Base-by-base conservation (phyloP, 1,140 invertebrate genomes). In the Zaprionus vittiger region DNA sequence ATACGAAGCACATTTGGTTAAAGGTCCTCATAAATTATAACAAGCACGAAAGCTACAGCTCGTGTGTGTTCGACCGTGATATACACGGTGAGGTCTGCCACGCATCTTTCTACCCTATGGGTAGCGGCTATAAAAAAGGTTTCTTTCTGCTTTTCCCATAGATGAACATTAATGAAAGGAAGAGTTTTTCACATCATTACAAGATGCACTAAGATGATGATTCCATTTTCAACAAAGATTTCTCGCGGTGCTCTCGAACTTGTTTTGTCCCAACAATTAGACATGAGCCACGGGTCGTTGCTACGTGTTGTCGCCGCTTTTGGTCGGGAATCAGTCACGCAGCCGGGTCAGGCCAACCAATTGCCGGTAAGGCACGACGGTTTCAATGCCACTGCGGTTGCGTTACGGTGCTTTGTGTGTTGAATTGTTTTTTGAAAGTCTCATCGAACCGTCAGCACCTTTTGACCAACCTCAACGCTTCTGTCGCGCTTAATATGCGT, bases 391-490 rank as follows among this genome's bases (percentile, higher is more conserved):
- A 64, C 28, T 61, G 66, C 37, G 68, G 38, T 59, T 69, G 68
- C 55, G 60, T 63, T 71, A 56, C 47, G 15, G 28, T 70, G 54
- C 38, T 52, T 37, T 22, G 38, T 38, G 38, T 65, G 62, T 76
- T 69, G 74, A 81, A 83, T 37, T 28, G 37, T 34, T 34, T 65
- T 66, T 84, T 72, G 78, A 81, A 83, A 87, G 80, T 83, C 62
- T 79, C 61, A 34, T 12, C 57, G 38, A 61, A 62, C 47, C 66
- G 70, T 64, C 80, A 68, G 44, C 56, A 55, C 77, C 78, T 81
- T 84, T 91, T 80, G 91, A 89, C 81, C 91, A 93, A 67, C 79
- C 75, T 71, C 73, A 82, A 72, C 83, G 81, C 38, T 55, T 41
- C 14, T 6, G 6, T 17, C 26, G 24, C 56, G 22, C 28, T 89